These are phyloP conservation scores for Melieria picta DNA, from an alignment of 2,888 invertebrate genomes.

Conservation along the genomic window DNA sequence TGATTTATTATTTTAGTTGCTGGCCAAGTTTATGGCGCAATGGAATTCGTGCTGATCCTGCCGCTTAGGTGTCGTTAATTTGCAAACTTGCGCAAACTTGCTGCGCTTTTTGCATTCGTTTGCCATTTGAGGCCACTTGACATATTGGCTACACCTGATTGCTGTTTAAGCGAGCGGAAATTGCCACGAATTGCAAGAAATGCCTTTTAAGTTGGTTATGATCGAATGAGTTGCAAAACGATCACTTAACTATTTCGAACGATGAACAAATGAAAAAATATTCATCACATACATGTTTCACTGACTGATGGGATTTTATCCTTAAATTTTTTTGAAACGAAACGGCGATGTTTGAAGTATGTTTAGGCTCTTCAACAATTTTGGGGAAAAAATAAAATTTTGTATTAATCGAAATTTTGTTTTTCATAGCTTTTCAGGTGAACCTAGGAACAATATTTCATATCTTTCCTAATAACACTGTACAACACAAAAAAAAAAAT, in stretches of 20 bases:
- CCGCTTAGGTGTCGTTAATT: slow-evolving; percentile 26
- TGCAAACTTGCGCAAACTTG: slow-evolving; percentile 31
- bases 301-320: neutral
- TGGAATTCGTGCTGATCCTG: slow-evolving; percentile 49
- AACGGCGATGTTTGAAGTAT: no score
- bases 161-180: slow-evolving; percentile 36
- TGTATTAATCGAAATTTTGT: no score
- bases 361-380: no score
- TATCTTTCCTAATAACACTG: no score
- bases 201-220: no score
- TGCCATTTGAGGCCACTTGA: neutral
- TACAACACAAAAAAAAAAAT: no score
- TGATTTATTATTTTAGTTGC: slow-evolving; percentile 53
- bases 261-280: neutral
- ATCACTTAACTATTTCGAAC: neutral
- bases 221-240: no score
- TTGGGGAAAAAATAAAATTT: no score
- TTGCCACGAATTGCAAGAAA: slow-evolving; percentile 30
- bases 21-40: slow-evolving; percentile 27
- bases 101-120: slow-evolving; percentile 43
- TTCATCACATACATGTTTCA: neutral
- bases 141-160: slow-evolving; percentile 51
- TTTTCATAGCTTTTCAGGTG: no score
- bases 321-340: neutral
- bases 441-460: no score